Evolutionary conservation across 2,797 vertebrate genomes (phyloP).

Genomic region (Chaenodraco wilsoni): DNA sequence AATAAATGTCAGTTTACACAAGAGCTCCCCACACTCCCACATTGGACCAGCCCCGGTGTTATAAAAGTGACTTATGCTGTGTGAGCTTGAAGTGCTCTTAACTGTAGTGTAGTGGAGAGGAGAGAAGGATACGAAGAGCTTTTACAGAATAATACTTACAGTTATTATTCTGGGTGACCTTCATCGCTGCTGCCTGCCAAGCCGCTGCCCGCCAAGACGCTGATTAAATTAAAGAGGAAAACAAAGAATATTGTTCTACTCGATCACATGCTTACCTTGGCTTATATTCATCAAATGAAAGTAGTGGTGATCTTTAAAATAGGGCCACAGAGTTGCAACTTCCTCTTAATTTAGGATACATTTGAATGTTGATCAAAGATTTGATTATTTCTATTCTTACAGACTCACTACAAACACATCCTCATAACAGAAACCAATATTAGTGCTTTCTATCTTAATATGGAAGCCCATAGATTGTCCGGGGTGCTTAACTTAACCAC

Average conservation of each 20-base stretch:
- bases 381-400: neutral
- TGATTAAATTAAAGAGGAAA: slow-evolving; percentile 37
- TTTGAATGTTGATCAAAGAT: slow-evolving; percentile 1
- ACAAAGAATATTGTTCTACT: slow-evolving; percentile 24
- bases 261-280: slow-evolving; percentile 5
- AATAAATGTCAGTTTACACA: slow-evolving; percentile 56
- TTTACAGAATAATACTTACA: slow-evolving; percentile 23
- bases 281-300: slow-evolving; percentile 9
- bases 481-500: slow-evolving; percentile 45
- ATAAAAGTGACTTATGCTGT: slow-evolving; percentile 63
- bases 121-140: slow-evolving; percentile 50
- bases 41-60: slow-evolving; percentile 38
- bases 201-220: slow-evolving; percentile 24
- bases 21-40: slow-evolving; percentile 62
- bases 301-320: neutral
- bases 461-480: slow-evolving; percentile 25
- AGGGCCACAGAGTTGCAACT: neutral
- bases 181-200: slow-evolving; percentile 29
- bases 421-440: slow-evolving; percentile 8
- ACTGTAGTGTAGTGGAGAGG: slow-evolving; percentile 56
- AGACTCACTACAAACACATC: neutral
- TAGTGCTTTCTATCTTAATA: slow-evolving; percentile 31
- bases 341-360: slow-evolving; percentile 9
- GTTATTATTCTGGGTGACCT: slow-evolving; percentile 42
- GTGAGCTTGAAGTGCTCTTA: slow-evolving; percentile 53